Conservation (phyloP, 2,797 vertebrate genomes). For the Gymnocypris eckloni region DNA sequence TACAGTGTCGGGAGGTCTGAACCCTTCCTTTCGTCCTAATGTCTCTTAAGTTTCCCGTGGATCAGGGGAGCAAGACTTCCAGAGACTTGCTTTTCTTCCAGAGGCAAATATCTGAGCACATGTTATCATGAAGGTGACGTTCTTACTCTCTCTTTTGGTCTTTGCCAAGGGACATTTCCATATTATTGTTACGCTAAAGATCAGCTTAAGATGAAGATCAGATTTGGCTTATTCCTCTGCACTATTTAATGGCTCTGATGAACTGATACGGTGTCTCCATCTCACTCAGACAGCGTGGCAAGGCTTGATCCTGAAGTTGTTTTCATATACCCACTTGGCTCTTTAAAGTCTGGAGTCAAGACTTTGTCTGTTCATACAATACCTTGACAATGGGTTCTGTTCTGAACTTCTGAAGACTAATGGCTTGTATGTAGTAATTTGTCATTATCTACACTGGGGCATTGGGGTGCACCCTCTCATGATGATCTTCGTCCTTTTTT, state of each 20-base stretch:
- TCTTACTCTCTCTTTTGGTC: conserved; percentile 18
- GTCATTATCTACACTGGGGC: conserved; percentile 21
- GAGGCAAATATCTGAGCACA: conserved; percentile 27
- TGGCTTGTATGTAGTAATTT: conserved; percentile 4
- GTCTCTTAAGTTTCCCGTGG: conserved; percentile 24
- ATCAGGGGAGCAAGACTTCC: conserved; percentile 6
- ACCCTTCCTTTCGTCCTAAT: conserved; percentile 7
- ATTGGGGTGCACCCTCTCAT: not conserved
- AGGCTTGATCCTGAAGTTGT: not conserved
- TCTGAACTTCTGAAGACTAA: conserved; percentile 43
- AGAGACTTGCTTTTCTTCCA: not conserved
- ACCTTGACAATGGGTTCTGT: not conserved
- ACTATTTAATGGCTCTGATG: conserved; percentile 49
- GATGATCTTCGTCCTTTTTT: conserved; percentile 7
- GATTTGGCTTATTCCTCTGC: conserved; percentile 38
- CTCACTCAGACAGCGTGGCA: conserved; percentile 1
- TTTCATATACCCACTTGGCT: conserved; percentile 42
- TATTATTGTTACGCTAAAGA: conserved; percentile 49
- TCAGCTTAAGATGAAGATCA: conserved; percentile 48
- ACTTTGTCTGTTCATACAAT: conserved; percentile 26
- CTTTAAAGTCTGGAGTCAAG: conserved; percentile 55
- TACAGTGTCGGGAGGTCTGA: conserved; percentile 26
- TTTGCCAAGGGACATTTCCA: conserved; percentile 42
- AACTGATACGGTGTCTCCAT: conserved; percentile 39
- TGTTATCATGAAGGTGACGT: conserved; percentile 51